Evolutionary conservation across 2,888 invertebrate species (phyloP).

Genomic region (Panzeria rudis): DNA sequence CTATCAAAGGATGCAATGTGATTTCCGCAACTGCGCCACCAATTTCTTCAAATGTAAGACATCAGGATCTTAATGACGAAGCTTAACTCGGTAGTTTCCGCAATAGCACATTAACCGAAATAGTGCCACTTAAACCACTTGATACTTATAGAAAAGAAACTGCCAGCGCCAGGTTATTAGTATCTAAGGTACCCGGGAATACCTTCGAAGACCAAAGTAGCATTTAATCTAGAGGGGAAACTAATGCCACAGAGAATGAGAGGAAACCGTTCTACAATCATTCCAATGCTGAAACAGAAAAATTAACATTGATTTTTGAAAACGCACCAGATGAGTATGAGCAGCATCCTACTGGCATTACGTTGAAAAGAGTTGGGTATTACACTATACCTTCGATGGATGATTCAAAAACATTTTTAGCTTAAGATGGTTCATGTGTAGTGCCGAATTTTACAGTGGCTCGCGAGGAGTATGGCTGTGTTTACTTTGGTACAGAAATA

Average conservation of each 20-base stretch:
- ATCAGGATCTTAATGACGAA: conserved; percentile 76
- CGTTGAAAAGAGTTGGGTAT: conserved; percentile 91
- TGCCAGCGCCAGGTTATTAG: conserved; percentile 74
- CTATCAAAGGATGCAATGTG: conserved; percentile 12
- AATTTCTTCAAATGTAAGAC: conserved; percentile 76
- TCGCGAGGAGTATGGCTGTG: conserved; percentile 94
- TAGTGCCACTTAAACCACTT: conserved; percentile 80
- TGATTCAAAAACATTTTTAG: conserved; percentile 89
- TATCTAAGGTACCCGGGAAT: conserved; percentile 79
- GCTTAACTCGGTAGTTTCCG: conserved; percentile 74
- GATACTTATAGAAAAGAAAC: conserved; percentile 76
- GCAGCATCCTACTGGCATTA: conserved; percentile 90
- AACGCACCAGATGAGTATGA: conserved; percentile 74
- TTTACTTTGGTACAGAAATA: conserved; percentile 92
- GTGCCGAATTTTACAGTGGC: conserved; percentile 95
- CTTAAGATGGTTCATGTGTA: conserved; percentile 90
- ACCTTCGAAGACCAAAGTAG: conserved; percentile 78
- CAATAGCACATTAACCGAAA: conserved; percentile 81
- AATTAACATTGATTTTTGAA: conserved; percentile 75
- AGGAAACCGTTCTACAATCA: conserved; percentile 76
- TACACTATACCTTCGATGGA: conserved; percentile 95
- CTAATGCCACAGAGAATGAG: conserved; percentile 75
- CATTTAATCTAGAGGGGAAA: conserved; percentile 75
- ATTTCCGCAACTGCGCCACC: conserved; percentile 25
- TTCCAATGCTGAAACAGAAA: conserved; percentile 77